These are phyloP conservation scores for Urosaurus nigricauda DNA, from an alignment of 2,797 vertebrate genomes.

Conservation along the genomic window DNA sequence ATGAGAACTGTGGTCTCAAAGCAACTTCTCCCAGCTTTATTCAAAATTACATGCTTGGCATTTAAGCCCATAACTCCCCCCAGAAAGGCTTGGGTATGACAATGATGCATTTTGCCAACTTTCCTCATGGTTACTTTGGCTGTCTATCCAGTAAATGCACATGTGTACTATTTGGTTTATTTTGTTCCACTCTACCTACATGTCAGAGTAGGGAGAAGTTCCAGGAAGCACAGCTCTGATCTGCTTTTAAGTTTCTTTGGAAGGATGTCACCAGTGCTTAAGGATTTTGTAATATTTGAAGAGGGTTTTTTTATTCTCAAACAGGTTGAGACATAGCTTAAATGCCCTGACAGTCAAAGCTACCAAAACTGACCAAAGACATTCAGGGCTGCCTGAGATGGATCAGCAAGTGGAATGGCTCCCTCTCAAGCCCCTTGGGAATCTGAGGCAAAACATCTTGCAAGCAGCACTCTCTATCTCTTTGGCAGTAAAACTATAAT, in stretches of 20 bases:
- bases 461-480: too few species aligned
- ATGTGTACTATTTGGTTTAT: constrained; percentile 17
- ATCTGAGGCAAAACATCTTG: too few species aligned
- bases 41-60: constrained; percentile 5
- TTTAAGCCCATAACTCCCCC: constrained; percentile 6
- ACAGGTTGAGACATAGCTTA: not conserved
- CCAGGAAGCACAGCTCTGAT: not conserved
- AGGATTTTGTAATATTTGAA: not conserved
- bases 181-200: not conserved
- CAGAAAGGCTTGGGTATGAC: not conserved
- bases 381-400: not conserved
- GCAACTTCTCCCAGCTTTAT: too few species aligned
- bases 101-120: not conserved
- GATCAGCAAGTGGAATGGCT: not conserved
- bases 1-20: too few species aligned
- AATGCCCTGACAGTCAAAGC: not conserved
- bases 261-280: not conserved
- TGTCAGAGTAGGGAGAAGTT: not conserved
- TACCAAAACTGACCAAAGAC: not conserved
- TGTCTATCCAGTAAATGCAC: not conserved
- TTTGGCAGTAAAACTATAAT: too few species aligned
- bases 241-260: not conserved
- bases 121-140: not conserved
- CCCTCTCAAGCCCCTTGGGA: too few species aligned
- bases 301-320: too few species aligned